phyloP scores from a whole-genome alignment of 2,888 invertebrate genomes.

The Acanthococcus lagerstroemiae region DNA sequence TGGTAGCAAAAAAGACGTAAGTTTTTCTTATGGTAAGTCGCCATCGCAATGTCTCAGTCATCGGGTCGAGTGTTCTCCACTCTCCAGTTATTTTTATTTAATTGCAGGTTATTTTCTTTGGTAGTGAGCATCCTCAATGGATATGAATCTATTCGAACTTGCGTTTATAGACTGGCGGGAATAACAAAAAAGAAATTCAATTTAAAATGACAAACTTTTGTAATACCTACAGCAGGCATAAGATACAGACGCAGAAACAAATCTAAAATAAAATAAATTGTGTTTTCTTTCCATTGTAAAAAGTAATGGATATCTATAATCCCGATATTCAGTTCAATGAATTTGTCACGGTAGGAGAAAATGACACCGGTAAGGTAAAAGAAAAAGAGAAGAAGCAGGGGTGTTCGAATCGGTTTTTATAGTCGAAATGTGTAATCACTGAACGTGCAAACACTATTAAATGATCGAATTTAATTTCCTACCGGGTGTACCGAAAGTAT shows the following conservation, averaged over 20 bases:
- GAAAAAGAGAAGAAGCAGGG: conserved; percentile 15
- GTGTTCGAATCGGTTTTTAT: conserved; percentile 9
- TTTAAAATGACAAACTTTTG: no score
- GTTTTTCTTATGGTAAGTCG: no score
- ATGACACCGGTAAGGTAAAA: conserved; percentile 12
- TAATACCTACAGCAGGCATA: no score
- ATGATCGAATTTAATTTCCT: conserved; percentile 24
- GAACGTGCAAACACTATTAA: conserved; percentile 27
- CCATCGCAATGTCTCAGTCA: no score
- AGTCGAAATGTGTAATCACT: conserved; percentile 20
- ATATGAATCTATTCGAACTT: no score
- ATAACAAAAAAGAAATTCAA: no score
- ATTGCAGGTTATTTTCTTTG: no score
- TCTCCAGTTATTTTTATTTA: no score
- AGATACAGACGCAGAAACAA: conserved; percentile 2
- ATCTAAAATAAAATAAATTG: conserved; percentile 23
- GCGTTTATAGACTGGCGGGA: no score
- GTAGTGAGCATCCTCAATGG: no score
- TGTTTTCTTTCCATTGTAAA: conserved; percentile 24
- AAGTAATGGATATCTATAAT: conserved; percentile 2
- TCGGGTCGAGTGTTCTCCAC: no score
- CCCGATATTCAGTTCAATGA: conserved; percentile 24
- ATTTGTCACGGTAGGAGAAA: conserved; percentile 18
- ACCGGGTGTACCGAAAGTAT: conserved; percentile 3
- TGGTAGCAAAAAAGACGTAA: no score